Base-by-base conservation (phyloP, 2,888 invertebrate genomes). In the Himalopsyche kuldschensis region DNA sequence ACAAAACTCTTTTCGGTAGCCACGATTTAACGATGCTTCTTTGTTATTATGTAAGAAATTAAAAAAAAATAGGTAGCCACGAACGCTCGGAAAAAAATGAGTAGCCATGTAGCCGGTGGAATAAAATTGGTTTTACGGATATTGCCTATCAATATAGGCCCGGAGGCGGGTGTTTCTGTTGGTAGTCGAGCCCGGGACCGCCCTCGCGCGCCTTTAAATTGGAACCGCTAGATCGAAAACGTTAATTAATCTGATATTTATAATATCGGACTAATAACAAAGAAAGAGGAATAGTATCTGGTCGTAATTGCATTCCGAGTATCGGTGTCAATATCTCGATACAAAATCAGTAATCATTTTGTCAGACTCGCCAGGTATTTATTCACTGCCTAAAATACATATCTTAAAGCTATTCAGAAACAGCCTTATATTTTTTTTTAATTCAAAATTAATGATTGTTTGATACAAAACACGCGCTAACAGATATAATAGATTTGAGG, bases 231-330 rank as follows among this genome's bases (percentile, higher is more conserved):
- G 81, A 82, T 82, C 83, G 81, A 77, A 80, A 84, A 82, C 85
- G 82, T 84, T 86, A 84, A 86, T 86, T 86, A 85, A 86, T 86
- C 86, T 82, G 84, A 85, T 86, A 83, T 86, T 85, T 85, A 85
- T 86, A 86, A 85, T 81, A 84, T 77, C 78, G 69, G 81, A 32
- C 82, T 79, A 83, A 84, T 82, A 84, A 85, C 81, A 83, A 84
- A 78, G 79, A 79, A 55, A 82, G 82, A 84, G 41, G 35, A 46
- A 47, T 77, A 75, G 75, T 81, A 31, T 47, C 31, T 78, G 77
- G 20, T 80, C 69, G 69, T 84, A 84, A 84, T 84, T 84, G 80
- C 63, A 80, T 82, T 30, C 47, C 55, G 63, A 78, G 86, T 86
- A 86, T 86, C 86, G 81, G 85, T 86, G 86, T 86, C 84, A 85